Conservation (phyloP, 2,888 invertebrate species). For the Drosophila neonasuta region DNA sequence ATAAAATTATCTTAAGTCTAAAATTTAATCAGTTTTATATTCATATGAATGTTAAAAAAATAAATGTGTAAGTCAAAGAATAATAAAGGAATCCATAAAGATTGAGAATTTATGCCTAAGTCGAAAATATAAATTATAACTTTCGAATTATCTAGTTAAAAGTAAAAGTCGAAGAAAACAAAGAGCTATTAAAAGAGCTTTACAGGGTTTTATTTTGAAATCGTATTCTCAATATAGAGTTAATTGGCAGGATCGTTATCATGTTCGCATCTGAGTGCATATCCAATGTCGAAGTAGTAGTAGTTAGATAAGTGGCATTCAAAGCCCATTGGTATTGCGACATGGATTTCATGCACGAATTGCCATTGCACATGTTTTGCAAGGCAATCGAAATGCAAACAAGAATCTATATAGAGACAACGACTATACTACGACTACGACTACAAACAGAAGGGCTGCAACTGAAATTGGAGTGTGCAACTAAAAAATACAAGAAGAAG, state of each 20-base stretch:
- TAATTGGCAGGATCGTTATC: slow-evolving; percentile 26
- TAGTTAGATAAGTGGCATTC: slow-evolving; percentile 21
- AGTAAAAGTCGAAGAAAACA: too few relatives aligned
- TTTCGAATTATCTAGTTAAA: too few relatives aligned
- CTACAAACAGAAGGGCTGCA: background rate
- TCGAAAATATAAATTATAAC: too few relatives aligned
- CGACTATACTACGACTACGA: background rate
- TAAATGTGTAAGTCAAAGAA: too few relatives aligned
- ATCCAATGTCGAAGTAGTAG: background rate
- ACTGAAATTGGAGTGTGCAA: slow-evolving; percentile 10
- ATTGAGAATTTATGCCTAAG: too few relatives aligned
- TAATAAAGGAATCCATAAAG: too few relatives aligned
- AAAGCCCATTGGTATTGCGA: slow-evolving; percentile 15
- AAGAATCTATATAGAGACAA: slow-evolving; percentile 15
- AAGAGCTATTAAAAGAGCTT: too few relatives aligned
- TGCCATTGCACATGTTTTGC: slow-evolving; percentile 63
- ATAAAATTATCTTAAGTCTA: too few relatives aligned
- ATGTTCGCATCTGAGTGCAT: background rate
- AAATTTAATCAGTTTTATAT: too few relatives aligned
- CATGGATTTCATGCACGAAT: slow-evolving; percentile 59
- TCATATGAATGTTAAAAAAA: too few relatives aligned
- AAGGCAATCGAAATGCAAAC: slow-evolving; percentile 69
- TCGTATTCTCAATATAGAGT: background rate
- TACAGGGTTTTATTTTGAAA: background rate
- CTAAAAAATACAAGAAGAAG: background rate